Base-by-base conservation (phyloP, 2,113 vertebrate genomes). In the Apteryx owenii region DNA sequence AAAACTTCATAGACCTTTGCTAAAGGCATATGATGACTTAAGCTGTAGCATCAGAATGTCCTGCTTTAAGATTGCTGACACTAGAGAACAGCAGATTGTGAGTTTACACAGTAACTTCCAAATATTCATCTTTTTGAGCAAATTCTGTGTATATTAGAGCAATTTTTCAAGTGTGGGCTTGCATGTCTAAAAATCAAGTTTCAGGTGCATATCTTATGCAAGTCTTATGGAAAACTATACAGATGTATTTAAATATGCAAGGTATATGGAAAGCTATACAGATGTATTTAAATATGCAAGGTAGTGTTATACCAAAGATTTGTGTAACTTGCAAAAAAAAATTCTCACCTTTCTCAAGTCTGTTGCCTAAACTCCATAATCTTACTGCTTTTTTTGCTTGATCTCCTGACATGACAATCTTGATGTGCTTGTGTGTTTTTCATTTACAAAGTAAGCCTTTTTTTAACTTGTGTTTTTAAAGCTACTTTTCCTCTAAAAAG, bases 21-120 rank as follows among this genome's bases (percentile, higher is more conserved):
- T 83, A 28, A 80, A 85, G 61, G 28, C 19, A 4, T 44, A 23
- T 31, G 16, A 51, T 71, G 31, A 7, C 10, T 88, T 51, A 36
- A 0, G 0, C 46, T 71, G 7, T 28, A 15, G 38, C 21, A 36
- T 46, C 58, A 46, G 7, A 26, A 26, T 40, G 19, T 71, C 38
- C 28, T 61, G 5, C 50, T 73, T 77, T 28, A 61, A 82, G 36
- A 46, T 23, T 61, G 7, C 21, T 6, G 61, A 0, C 8, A 21
- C 26, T 81, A 14, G 18, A 61, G 46, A 85, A 23, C 36, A 38
- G 36, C 33, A 62, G 20, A 71, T 18, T 36, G 26, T 36, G 10
- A 20, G 4, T 76, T 92, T 65, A 4, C 18, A 3, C n/a, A 56
- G 23, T 11, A 85, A 22, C 33, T 82, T 72, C 61, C 21, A 70